A percentile compares a stretch with the other conserved stretches of the same genome.
Conservation (phyloP, 2,797 vertebrate genomes). For the Myripristis murdjan region DNA sequence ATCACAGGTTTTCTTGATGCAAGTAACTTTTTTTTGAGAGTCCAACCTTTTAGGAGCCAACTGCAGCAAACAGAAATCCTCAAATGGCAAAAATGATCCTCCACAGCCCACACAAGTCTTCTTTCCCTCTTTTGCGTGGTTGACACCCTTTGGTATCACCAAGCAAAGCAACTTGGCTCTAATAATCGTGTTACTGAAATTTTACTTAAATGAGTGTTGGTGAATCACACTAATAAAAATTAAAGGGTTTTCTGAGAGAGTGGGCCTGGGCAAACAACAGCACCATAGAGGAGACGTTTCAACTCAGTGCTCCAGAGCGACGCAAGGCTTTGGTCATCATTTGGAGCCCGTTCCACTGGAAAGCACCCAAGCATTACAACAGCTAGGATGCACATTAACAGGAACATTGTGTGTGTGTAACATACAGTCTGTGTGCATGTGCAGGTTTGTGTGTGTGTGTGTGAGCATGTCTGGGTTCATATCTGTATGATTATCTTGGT, state of each 20-base stretch:
- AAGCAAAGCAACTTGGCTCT: conserved; percentile 28
- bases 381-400: conserved; percentile 75
- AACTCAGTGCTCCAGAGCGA: conserved; percentile 47
- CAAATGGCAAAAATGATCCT: background rate
- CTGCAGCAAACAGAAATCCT: background rate
- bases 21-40: background rate
- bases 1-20: background rate
- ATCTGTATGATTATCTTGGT: conserved; percentile 67
- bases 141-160: conserved; percentile 31
- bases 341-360: conserved; percentile 76
- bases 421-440: conserved; percentile 10
- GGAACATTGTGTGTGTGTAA: conserved; percentile 49
- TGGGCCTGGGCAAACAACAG: conserved; percentile 54
- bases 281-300: conserved; percentile 50
- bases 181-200: conserved; percentile 48
- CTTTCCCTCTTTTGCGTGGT: conserved; percentile 10
- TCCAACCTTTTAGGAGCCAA: background rate
- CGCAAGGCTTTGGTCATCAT: conserved; percentile 76
- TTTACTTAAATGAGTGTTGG: conserved; percentile 52
- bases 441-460: conserved; percentile 23
- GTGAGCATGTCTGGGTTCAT: conserved; percentile 45
- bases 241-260: conserved; percentile 45
- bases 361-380: conserved; percentile 77
- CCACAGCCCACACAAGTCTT: background rate
- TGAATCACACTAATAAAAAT: conserved; percentile 74